Base-by-base conservation (phyloP, 2,797 vertebrate genomes). In the Acanthurus tractus region DNA sequence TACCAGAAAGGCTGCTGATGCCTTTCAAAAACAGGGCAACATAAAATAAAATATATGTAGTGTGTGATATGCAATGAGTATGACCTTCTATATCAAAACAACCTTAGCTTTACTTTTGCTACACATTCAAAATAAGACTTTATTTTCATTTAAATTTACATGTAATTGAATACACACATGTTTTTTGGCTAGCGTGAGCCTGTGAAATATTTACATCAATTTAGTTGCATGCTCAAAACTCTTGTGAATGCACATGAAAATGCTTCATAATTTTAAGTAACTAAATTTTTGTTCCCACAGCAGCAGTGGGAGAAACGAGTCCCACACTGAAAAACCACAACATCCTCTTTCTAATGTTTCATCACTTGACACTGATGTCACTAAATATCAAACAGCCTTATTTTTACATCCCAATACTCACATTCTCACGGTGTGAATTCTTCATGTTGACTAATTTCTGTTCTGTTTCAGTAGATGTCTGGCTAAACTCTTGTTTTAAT, bases 281-380 rank as follows among this genome's bases (percentile, higher is more conserved):
- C 40, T 2, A 8, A 25, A 15, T 5, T 17, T 56, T 42, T 58
- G 12, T 5, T 29, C 14, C 25, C 34, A 56, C 18, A 8, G 5
- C 5, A 20, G 55, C 18, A 0, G 36, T 36, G 42, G 20, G 22
- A 34, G 6, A 36, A 48, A 34, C 3, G 3, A 55, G 6, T 1
- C 3, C 20, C 1, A n/a, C 17, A 57, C 2, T 18, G 8, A 29
- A 40, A 72, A 70, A 63, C 65, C 62, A 59, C 53, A 70, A 13
- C 48, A 23, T 78, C 74, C 48, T 49, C 20, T 59, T 56, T 66
- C 7, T 44, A 17, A 13, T 23, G 3, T 63, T 25, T 62, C 44
- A 34, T 45, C 44, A 23, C 25, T 4, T 15, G 0, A 13, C 9
- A 23, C 1, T 61, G 22, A 53, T 5, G 25, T 38, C 12, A 40